Evolutionary conservation across 2,888 invertebrate genomes (phyloP), one percentile per base, ranked within the genome.

Genomic region (Sceliomorpha sp.): DNA sequence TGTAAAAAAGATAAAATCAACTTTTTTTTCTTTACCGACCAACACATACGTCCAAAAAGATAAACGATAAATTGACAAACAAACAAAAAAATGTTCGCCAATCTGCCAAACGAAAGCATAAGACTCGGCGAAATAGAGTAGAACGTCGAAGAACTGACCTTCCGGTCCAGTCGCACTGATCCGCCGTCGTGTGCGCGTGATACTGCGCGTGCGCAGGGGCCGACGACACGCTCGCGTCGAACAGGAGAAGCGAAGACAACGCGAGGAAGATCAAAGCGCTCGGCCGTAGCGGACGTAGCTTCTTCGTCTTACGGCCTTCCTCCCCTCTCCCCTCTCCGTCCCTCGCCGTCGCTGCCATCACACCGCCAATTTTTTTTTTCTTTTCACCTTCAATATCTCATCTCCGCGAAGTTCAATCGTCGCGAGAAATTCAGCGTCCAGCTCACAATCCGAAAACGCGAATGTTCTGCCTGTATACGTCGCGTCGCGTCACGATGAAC

Each of bases 81-180:
- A n/a, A n/a, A n/a, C n/a, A n/a, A n/a, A n/a, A n/a, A n/a, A n/a
- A n/a, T n/a, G n/a, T n/a, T n/a, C n/a, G n/a, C n/a, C n/a, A n/a
- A n/a, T n/a, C n/a, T n/a, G n/a, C n/a, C n/a, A n/a, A n/a, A n/a
- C n/a, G n/a, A n/a, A n/a, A n/a, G n/a, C n/a, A n/a, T n/a, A n/a
- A n/a, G n/a, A n/a, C n/a, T n/a, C n/a, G n/a, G n/a, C n/a, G n/a
- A n/a, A n/a, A n/a, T n/a, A n/a, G n/a, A n/a, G n/a, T n/a, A n/a
- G n/a, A n/a, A n/a, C n/a, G n/a, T n/a, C n/a, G n/a, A n/a, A 44
- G 62, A 62, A 86, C 84, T 75, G 76, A 88, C 88, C 87, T 88
- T 80, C 87, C 88, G 71, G 80, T 84, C 88, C 88, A 88, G 67
- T 87, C 87, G 76, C 88, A 88, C 74, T 87, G 87, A 72, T 88